Conservation (phyloP, 2,797 vertebrate species). For the Esox lucius region DNA sequence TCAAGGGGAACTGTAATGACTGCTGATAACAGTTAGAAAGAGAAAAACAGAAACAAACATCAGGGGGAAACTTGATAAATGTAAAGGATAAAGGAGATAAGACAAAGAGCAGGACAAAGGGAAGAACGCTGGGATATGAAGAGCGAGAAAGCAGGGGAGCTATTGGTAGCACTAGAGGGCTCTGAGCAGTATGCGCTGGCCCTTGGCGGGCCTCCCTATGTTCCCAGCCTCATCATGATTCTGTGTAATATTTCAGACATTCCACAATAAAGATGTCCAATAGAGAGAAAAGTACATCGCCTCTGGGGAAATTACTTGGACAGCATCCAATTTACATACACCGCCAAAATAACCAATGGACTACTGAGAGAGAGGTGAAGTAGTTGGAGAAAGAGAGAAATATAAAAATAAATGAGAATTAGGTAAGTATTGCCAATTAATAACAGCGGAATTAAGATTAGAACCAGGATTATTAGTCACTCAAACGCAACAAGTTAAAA, state of each 20-base stretch:
- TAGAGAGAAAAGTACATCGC: conserved; percentile 55
- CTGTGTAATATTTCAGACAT: conserved; percentile 76
- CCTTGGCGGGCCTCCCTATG: conserved; percentile 35
- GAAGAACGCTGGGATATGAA: conserved; percentile 9
- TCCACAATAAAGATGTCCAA: conserved; percentile 80
- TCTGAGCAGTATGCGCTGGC: conserved; percentile 24
- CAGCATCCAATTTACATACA: conserved; percentile 60
- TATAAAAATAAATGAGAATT: conserved; percentile 17
- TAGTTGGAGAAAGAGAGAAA: conserved; percentile 6
- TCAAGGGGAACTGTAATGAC: not conserved
- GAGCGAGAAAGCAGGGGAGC: conserved; percentile 8
- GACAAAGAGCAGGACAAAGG: not conserved
- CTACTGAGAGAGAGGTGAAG: conserved; percentile 15
- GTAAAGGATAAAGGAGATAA: not conserved
- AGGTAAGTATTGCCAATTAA: conserved; percentile 5
- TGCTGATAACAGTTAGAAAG: conserved; percentile 19
- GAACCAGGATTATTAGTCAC: not conserved
- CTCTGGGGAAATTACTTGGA: conserved; percentile 62
- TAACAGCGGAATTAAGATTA: not conserved
- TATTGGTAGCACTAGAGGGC: not conserved
- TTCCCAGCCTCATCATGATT: conserved; percentile 63
- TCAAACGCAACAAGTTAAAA: too few species aligned
- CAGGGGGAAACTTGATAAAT: conserved; percentile 14
- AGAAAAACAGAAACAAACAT: conserved; percentile 25
- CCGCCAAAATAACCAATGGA: conserved; percentile 61